Conservation (phyloP, 2,888 invertebrate species). For the Phalera bucephala region DNA sequence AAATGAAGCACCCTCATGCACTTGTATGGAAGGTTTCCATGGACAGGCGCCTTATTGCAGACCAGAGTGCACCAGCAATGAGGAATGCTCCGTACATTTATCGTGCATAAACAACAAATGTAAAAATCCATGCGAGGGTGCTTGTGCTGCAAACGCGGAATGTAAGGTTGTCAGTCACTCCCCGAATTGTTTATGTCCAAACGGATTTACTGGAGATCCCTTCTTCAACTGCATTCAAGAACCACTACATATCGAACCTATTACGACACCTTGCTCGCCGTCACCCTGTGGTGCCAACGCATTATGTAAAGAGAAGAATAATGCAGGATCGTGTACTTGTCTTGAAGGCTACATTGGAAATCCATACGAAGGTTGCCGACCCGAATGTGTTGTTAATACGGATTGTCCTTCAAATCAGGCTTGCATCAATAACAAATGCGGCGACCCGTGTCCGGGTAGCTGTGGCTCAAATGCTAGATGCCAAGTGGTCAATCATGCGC, state of each 20-base stretch:
- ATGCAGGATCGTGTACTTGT: conserved; percentile 87
- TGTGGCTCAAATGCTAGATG: conserved; percentile 90
- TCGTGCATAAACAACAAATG: conserved; percentile 91
- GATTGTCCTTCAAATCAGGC: conserved; percentile 88
- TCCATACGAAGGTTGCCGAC: conserved; percentile 90
- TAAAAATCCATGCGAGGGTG: conserved; percentile 88
- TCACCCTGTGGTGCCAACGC: conserved; percentile 86
- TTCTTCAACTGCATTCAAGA: conserved; percentile 84
- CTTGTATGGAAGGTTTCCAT: conserved; percentile 86
- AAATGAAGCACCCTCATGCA: conserved; percentile 89
- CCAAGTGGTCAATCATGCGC: conserved; percentile 88
- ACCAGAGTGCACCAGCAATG: conserved; percentile 90
- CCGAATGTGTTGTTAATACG: conserved; percentile 88
- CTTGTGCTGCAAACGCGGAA: conserved; percentile 88
- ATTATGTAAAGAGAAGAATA: conserved; percentile 83
- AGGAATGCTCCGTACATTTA: conserved; percentile 86
- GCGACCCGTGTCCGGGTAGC: conserved; percentile 90
- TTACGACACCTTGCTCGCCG: conserved; percentile 83
- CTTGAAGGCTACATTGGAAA: conserved; percentile 88
- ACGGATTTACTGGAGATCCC: conserved; percentile 89
- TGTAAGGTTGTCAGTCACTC: conserved; percentile 91
- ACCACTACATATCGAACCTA: conserved; percentile 53
- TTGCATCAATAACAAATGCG: conserved; percentile 88
- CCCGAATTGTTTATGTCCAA: conserved; percentile 87
- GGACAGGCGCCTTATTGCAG: conserved; percentile 90